Evolutionary conservation across 2,888 invertebrate species (phyloP).

Genomic region (Agrotis segetum): DNA sequence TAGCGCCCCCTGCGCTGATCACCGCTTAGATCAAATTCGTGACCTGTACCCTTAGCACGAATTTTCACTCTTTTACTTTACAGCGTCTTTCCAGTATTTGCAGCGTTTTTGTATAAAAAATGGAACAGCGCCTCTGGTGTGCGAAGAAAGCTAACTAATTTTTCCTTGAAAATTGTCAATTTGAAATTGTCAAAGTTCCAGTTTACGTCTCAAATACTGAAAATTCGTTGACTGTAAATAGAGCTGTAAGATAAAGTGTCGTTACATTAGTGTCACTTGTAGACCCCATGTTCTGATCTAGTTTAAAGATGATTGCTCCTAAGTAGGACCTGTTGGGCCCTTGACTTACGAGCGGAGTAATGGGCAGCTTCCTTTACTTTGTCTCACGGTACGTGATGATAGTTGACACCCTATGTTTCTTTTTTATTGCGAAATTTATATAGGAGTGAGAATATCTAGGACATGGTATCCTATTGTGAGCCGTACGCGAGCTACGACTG

Average conservation of each 20-base stretch:
- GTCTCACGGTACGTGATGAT: conserved; percentile 45
- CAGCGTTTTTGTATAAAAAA: too few relatives aligned
- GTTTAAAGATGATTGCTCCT: conserved; percentile 54
- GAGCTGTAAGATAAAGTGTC: conserved; percentile 5
- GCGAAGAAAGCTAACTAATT: too few relatives aligned
- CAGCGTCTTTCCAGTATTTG: too few relatives aligned
- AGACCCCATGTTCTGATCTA: conserved; percentile 52
- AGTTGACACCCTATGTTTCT: conserved; percentile 51
- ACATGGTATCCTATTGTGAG: neutral
- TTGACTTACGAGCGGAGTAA: conserved; percentile 54
- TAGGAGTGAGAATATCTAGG: neutral
- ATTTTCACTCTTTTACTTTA: too few relatives aligned
- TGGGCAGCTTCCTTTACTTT: conserved; percentile 47
- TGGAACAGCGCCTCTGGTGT: too few relatives aligned
- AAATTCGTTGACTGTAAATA: neutral
- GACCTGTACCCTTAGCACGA: too few relatives aligned
- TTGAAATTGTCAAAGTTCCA: too few relatives aligned
- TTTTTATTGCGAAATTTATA: conserved; percentile 46
- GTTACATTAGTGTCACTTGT: conserved; percentile 24
- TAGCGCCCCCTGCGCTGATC: too few relatives aligned
- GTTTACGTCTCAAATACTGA: too few relatives aligned
- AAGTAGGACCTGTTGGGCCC: conserved; percentile 52
- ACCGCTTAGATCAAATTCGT: too few relatives aligned
- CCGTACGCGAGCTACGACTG: neutral
- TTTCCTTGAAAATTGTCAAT: too few relatives aligned